Conservation (phyloP, 2,888 invertebrate species). For the Sminthurinus aureus region DNA sequence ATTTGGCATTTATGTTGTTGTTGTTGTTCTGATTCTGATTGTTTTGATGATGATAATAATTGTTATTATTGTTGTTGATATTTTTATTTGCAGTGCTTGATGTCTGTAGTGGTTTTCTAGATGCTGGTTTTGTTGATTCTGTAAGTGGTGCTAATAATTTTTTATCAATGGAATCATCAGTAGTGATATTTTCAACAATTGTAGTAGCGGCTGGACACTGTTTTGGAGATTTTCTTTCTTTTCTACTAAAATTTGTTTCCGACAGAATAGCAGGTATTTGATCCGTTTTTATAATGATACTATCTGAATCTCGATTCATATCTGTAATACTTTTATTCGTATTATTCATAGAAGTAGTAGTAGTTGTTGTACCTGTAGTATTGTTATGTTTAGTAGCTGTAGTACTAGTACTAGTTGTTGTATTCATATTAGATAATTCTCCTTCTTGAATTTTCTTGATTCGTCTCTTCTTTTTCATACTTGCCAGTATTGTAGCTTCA, state of each 20-base stretch:
- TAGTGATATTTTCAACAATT: not conserved
- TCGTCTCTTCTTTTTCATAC: too few species aligned
- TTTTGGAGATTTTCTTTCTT: constrained; percentile 10
- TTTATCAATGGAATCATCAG: constrained; percentile 5
- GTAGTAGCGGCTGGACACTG: not conserved
- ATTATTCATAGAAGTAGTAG: not conserved
- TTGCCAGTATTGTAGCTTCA: too few species aligned
- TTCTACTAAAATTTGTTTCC: not conserved
- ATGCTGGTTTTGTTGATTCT: constrained; percentile 26
- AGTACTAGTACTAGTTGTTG: not conserved
- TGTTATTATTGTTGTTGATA: not conserved
- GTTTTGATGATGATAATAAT: not conserved
- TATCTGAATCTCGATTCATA: constrained; percentile 36
- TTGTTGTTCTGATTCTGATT: constrained; percentile 33
- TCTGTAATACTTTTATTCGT: constrained; percentile 23
- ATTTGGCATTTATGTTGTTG: not conserved
- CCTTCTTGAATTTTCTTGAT: not conserved
- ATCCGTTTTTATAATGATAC: constrained; percentile 25
- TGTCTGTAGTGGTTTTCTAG: constrained; percentile 48
- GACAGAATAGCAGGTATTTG: constrained; percentile 11
- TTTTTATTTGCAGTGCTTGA: constrained; percentile 43
- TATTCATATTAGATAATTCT: not conserved
- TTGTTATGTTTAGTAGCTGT: not conserved
- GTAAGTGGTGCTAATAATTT: constrained; percentile 24
- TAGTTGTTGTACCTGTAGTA: not conserved